Conservation (phyloP, 2,797 vertebrate genomes). For the Semaprochilodus insignis region DNA sequence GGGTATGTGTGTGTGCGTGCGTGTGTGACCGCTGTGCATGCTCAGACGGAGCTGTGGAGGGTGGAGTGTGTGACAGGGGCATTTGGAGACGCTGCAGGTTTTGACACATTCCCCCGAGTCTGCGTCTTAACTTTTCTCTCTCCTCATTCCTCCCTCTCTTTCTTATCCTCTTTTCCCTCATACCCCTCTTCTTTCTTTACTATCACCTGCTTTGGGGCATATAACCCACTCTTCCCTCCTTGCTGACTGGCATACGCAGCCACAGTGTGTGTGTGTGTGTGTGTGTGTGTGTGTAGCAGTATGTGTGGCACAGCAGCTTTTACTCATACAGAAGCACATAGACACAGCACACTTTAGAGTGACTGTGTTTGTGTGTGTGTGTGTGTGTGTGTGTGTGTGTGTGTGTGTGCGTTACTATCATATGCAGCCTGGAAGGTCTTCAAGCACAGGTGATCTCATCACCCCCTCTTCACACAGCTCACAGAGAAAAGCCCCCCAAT, state of each 20-base stretch:
- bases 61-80: conserved; percentile 59
- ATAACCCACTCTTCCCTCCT: conserved; percentile 5
- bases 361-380: no score
- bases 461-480: conserved; percentile 69
- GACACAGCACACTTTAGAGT: no score
- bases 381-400: no score
- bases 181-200: not conserved
- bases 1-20: conserved; percentile 40
- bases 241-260: no score
- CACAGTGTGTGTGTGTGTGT: no score
- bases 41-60: conserved; percentile 65
- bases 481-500: conserved; percentile 68
- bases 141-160: not conserved
- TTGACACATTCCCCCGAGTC: conserved; percentile 70
- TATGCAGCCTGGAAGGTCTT: conserved; percentile 64
- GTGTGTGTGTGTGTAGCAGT: no score
- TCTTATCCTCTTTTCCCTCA: not conserved
- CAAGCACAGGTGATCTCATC: conserved; percentile 76
- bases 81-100: conserved; percentile 68
- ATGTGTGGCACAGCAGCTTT: no score
- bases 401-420: conserved; percentile 42
- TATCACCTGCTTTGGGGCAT: not conserved
- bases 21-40: conserved; percentile 65
- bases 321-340: no score
- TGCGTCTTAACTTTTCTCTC: conserved; percentile 58